Percentiles rank a stretch among this genome's conserved stretches.
Conservation (phyloP, 2,888 invertebrate genomes). For the Argyresthia albistria region DNA sequence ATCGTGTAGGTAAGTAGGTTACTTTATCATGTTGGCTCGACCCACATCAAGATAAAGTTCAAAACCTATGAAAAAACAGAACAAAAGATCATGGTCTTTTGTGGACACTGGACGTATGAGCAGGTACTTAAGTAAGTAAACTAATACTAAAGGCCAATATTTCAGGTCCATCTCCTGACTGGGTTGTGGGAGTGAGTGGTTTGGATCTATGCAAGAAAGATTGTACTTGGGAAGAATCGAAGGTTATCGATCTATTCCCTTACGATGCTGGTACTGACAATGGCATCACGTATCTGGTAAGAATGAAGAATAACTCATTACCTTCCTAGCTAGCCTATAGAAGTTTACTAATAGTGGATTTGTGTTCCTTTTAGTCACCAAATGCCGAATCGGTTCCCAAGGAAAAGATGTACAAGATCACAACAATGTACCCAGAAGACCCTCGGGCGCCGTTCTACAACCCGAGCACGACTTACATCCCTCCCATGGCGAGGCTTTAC, state of each 20-base stretch:
- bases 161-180: conserved; percentile 95
- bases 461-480: conserved; percentile 76
- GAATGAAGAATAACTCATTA: conserved; percentile 10
- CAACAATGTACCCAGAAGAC: conserved; percentile 92
- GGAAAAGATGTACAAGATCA: conserved; percentile 91
- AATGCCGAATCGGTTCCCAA: conserved; percentile 83
- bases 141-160: neutral
- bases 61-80: too few relatives aligned
- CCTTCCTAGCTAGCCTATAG: neutral
- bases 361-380: conserved; percentile 73
- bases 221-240: conserved; percentile 92
- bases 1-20: neutral
- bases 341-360: neutral
- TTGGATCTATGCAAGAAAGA: conserved; percentile 90
- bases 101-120: too few relatives aligned
- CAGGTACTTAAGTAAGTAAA: neutral
- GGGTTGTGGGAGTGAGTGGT: conserved; percentile 95
- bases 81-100: too few relatives aligned
- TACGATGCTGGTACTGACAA: conserved; percentile 97
- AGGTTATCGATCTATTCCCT: conserved; percentile 89
- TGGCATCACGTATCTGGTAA: conserved; percentile 92
- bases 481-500: conserved; percentile 87
- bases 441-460: conserved; percentile 94
- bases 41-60: too few relatives aligned
- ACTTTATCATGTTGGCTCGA: neutral